Evolutionary conservation across 1,140 invertebrate species (phyloP), one percentile per base, ranked within the genome.

Genomic region (Papilio glaucus): DNA sequence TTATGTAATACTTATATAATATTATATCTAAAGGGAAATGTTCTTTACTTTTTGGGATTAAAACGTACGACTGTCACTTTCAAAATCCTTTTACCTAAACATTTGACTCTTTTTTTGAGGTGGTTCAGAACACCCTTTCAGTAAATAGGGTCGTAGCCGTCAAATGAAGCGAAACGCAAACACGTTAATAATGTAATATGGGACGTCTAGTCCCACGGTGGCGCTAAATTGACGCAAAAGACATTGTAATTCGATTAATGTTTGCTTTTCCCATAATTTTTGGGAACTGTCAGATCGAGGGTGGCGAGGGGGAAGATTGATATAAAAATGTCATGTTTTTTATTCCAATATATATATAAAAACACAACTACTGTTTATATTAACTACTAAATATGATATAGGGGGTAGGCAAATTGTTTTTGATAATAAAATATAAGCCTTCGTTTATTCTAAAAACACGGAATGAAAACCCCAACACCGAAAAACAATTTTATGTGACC

Each of bases 261-360:
- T 91, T 91, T 90, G 79, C 87, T 72, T 87, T 91, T 91, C 88
- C 89, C 89, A 91, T 90, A 87, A 88, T 87, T 89, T 91, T 87
- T 72, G 82, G 77, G 83, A 85, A 87, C 85, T 78, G 81, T 82
- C 72, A 75, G 77, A 72, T 72, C 62, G 80, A 75, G 83, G 84
- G 82, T 77, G 74, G 75, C 41, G 72, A 42, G 72, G 68, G 74
- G 53, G 72, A 62, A 42, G 61, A 15, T 33, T 24, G 41, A 49
- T 70, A 72, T 41, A 62, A 72, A 72, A 75, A 24, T 18, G 13
- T 63, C 29, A 38, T 57, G 10, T 24, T 57, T 24, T 38, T 21
- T 13, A 72, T 57, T 57, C 21, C 49, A 57, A 26, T 57, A 57
- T 33, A 72, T 38, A 53, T 68, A 72, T 62, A 33, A 49, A 33